Base-by-base conservation (phyloP, 2,113 vertebrate genomes). In the Tonatia bakeri region DNA sequence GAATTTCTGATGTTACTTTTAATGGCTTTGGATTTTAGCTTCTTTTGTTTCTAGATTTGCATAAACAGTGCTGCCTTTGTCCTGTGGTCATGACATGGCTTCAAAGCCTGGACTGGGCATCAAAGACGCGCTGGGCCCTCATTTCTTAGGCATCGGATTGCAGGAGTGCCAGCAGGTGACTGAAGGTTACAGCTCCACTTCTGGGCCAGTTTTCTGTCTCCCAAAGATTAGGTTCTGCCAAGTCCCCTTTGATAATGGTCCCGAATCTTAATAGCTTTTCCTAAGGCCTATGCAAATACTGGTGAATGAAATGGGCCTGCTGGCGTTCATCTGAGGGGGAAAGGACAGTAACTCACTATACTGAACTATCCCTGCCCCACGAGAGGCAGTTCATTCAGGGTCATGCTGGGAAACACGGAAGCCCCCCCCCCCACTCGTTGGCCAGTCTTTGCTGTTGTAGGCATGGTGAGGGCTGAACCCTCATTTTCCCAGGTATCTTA, bases 51-150 rank as follows among this genome's bases (percentile, higher is more conserved):
- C 93, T 69, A 14, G 64, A 93, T 97, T 97, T 97, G 92, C 94
- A 97, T 97, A 54, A 72, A 97, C 96, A 98, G 93, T 94, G 54
- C 89, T 38, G 86, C 36, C 94, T 98, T 97, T 97, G 97, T 97
- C 89, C 95, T 90, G 56, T 90, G 69, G 94, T 81, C 89, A 96
- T 94, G 95, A 91, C 94, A 77, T 38, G 77, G 70, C 94, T 96
- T 97, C 96, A 97, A 94, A 97, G 97, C 84, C 43, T 87, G 76
- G 36, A 86, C 77, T 36, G 75, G 93, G 89, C 94, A 94, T 89
- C 94, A 94, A 79, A 97, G 96, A 76, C 75, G 22, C 38, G 4
- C 50, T 72, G 85, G 64, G 45, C 75, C 73, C 77, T 94, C 87
- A 43, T 96, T 87, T 70, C 83, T 72, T 20, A 72, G 87, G 90